Percentiles rank a stretch among this genome's conserved stretches.
Evolutionary conservation across 2,888 invertebrate genomes (phyloP).

Genomic region (Agrochola circellaris): DNA sequence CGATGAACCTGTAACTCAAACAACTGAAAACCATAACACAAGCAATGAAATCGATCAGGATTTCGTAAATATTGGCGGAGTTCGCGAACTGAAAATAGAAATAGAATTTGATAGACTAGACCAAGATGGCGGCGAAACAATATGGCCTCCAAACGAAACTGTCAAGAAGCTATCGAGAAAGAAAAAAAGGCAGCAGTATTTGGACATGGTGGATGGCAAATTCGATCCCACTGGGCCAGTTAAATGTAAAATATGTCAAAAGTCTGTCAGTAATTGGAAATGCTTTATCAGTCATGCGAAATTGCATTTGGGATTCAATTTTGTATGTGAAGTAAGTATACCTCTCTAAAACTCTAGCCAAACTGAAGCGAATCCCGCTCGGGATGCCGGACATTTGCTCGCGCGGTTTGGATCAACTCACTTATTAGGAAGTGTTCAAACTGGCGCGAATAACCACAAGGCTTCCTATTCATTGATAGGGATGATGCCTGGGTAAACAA

Average conservation of each 20-base stretch:
- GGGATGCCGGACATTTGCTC: background rate
- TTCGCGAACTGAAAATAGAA: slow-evolving; percentile 36
- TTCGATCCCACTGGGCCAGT: slow-evolving; percentile 65
- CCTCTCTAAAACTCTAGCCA: background rate
- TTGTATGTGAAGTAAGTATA: slow-evolving; percentile 70
- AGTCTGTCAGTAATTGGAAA: slow-evolving; percentile 68
- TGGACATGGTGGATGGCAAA: slow-evolving; percentile 68
- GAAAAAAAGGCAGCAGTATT: slow-evolving; percentile 61
- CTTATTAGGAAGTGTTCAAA: no score
- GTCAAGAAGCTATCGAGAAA: slow-evolving; percentile 55
- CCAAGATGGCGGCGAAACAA: slow-evolving; percentile 44
- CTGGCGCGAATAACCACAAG: background rate
- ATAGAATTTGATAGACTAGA: slow-evolving; percentile 40
- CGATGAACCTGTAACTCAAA: background rate
- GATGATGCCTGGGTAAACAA: no score
- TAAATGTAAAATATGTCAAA: slow-evolving; percentile 70
- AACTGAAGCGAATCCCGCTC: background rate
- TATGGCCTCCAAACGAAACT: slow-evolving; percentile 25
- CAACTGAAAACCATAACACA: background rate
- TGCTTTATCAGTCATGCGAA: slow-evolving; percentile 72
- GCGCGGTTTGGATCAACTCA: background rate
- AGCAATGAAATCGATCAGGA: slow-evolving; percentile 21
- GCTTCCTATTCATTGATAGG: no score
- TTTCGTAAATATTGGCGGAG: slow-evolving; percentile 14
- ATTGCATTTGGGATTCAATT: slow-evolving; percentile 73